Evolutionary conservation across 2,888 invertebrate species (phyloP), one percentile per base, ranked within the genome.

Genomic region (Enoplolaimus lenunculus): DNA sequence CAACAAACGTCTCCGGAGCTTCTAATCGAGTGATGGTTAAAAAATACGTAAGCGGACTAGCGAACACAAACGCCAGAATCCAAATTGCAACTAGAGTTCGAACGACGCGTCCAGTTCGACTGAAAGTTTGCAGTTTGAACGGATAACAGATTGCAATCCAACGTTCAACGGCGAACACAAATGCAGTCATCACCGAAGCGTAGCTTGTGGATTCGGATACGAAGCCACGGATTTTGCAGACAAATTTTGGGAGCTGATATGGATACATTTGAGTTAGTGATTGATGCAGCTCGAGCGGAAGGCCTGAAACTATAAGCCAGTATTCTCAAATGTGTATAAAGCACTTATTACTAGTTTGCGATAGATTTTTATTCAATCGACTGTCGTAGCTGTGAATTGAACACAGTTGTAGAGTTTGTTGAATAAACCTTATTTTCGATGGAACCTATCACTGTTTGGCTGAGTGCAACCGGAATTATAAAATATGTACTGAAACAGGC

Each of bases 171-270:
- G 69, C 28, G 31, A 69, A 69, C 3, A n/a, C 62, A 21, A 69
- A 13, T 67, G 62, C 62, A 3, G 69, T 69, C 45, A 69, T 30
- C 13, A 69, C 35, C 60, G 69, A 69, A 13, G 77, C 77, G 76
- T 86, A 85, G 0, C 85, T 84, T 28, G 86, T 85, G n/a, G 89
- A 89, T 81, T 92, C 92, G 0, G 91, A 89, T 0, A 89, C 87
- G 68, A 91, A 85, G 3, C 89, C 89, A 57, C 90, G 85, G 16
- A 88, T 81, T 16, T 89, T 85, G 81, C 91, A 92, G 75, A 89
- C 33, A 34, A 66, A 66, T 26, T 26, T n/a, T n/a, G 67, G 67
- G 33, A 78, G 78, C 16, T 73, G 73, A 69, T 78, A 78, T 0
- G 78, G 78, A 69, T 78, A 78, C n/a, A 73, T 60, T 34, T 74